Evolutionary conservation across 2,797 vertebrate genomes (phyloP), one percentile per base, ranked within the genome.

Genomic region (Scyliorhinus canicula): DNA sequence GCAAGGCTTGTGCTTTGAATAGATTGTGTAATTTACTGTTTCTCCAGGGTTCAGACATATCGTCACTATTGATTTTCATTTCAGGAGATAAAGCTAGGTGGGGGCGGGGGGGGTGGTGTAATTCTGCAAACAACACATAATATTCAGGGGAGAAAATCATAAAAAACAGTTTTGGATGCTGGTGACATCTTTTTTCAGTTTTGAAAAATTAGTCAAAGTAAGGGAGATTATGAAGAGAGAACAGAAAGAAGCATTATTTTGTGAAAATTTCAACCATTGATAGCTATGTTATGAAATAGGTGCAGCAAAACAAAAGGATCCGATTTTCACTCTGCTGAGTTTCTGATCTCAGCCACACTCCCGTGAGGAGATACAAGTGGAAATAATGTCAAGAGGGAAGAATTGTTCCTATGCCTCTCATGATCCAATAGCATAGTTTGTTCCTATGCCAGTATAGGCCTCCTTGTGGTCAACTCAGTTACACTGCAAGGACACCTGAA

Each of bases 31-130:
- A 97, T 97, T 97, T 96, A 97, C 97, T 96, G 97, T 97, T 95
- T 96, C 94, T 96, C 95, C 96, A 96, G 96, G 98, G 97, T 97
- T 97, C 97, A 96, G 96, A 97, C 98, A 98, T 98, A 98, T 98
- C 98, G 98, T 96, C 31, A 96, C 96, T 98, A 98, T 98, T 98
- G 98, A 98, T 98, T 98, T 98, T 98, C 97, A 96, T 57, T 96
- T 91, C 95, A 96, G 96, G 97, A 97, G 97, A 98, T 97, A 97
- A 97, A 98, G n/a, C n/a, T n/a, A n/a, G n/a, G n/a, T n/a, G n/a
- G n/a, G n/a, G n/a, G n/a, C n/a, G n/a, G n/a, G n/a, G n/a, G n/a
- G n/a, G 97, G 97, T 3, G 47, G 47, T 95, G 71, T 90, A 82
- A 8, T 0, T 40, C 95, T 95, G 95, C 95, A 95, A 85, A 63